Evolutionary conservation across 1,140 invertebrate species (phyloP), one percentile per base, ranked within the genome.

Genomic region (Pseudobourletiella spinata): DNA sequence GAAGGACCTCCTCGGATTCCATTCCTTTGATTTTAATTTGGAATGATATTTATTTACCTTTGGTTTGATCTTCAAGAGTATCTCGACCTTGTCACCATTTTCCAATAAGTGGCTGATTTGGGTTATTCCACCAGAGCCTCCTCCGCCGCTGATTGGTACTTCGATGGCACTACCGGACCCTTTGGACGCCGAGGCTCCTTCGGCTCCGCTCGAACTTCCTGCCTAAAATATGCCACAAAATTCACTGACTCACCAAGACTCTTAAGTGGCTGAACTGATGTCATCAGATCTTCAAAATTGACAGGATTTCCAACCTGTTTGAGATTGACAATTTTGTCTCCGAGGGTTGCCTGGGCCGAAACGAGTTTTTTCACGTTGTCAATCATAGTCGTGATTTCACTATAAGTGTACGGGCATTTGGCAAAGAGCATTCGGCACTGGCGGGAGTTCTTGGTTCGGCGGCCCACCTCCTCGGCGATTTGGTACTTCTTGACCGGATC

Each of bases 341-440:
- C 50, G 8, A 52, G 24, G 29, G 59, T 32, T 11, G 20, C 29
- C 2, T 20, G 6, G 15, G 39, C n/a, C 18, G 25, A n/a, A n/a
- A 57, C 15, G 4, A 57, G 6, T 46, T 52, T 66, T 24, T 59
- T 56, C 3, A 66, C 26, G 30, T 67, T 65, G 6, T 48, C 43
- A 28, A 69, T 62, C 61, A 69, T 64, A 2, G 24, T 42, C 2
- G 58, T 44, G 39, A 69, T 32, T 43, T 69, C 61, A 2, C 50
- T 52, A 28, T 54, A 61, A 16, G 50, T 56, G 18, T 63, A 63
- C 0, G 67, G 67, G 43, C 67, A 69, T 8, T 16, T 1, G 20
- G 64, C 35, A 28, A 69, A 69, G 2, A 66, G 48, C 18, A 50
- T 39, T 26, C 59, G 44, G 54, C 67, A 69, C 32, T 69, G 63